These are phyloP conservation scores for Andrena flavipes DNA, from an alignment of 2,888 invertebrate genomes.

Conservation along the genomic window DNA sequence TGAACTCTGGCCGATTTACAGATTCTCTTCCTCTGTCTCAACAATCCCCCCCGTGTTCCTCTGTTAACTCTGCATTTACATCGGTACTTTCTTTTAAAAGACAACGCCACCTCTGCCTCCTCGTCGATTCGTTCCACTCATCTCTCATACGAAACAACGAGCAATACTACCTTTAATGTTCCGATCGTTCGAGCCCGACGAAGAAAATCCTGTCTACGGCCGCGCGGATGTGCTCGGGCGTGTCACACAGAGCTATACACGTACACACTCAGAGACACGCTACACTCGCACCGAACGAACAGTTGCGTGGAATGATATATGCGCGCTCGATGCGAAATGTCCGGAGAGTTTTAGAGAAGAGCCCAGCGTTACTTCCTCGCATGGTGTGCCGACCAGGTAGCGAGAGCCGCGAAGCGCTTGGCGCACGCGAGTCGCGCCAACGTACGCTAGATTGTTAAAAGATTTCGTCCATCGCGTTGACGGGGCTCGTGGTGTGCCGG, in stretches of 20 bases:
- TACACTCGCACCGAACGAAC: slow-evolving; percentile 15
- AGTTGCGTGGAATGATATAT: slow-evolving; percentile 30
- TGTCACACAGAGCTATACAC: background rate
- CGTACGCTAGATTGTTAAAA: slow-evolving; percentile 64
- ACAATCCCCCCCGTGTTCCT: background rate
- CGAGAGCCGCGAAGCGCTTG: slow-evolving; percentile 23
- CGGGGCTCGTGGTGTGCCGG: slow-evolving; percentile 19
- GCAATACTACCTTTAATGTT: slow-evolving; percentile 77
- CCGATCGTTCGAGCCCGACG: slow-evolving; percentile 8
- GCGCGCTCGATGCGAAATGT: slow-evolving; percentile 20
- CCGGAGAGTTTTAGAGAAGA: slow-evolving; percentile 17
- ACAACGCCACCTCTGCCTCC: background rate
- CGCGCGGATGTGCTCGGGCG: slow-evolving; percentile 41
- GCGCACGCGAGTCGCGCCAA: slow-evolving; percentile 45
- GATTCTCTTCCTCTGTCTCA: background rate
- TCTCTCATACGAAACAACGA: slow-evolving; percentile 74
- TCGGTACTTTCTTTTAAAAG: background rate
- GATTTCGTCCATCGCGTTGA: slow-evolving; percentile 74
- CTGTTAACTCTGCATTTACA: background rate
- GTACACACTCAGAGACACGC: slow-evolving; percentile 13
- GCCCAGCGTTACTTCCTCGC: slow-evolving; percentile 57
- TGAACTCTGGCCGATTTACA: slow-evolving; percentile 43
- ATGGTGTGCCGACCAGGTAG: slow-evolving; percentile 37
- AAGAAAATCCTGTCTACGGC: slow-evolving; percentile 51
- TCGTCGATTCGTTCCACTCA: slow-evolving; percentile 10